Conservation (phyloP, 2,888 invertebrate genomes). For the Macrophya alboannulata region DNA sequence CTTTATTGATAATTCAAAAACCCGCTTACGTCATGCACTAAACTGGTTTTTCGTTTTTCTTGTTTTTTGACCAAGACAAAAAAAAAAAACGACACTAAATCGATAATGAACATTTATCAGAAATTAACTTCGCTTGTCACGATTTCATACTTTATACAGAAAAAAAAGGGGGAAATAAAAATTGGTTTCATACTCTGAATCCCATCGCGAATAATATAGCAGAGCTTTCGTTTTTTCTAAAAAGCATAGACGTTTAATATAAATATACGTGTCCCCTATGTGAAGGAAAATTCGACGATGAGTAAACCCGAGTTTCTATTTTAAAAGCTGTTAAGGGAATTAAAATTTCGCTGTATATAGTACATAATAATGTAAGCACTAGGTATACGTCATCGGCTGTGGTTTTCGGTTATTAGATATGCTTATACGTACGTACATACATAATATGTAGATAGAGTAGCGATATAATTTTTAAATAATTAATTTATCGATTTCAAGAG, state of each 20-base stretch:
- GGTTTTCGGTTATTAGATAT: not conserved
- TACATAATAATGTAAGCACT: not conserved
- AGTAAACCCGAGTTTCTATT: conserved; percentile 1
- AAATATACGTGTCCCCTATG: not conserved
- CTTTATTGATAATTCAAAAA: not conserved
- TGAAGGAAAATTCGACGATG: conserved; percentile 21
- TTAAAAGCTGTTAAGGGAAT: conserved; percentile 39
- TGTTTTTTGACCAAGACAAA: not conserved
- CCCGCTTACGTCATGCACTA: not conserved
- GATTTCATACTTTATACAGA: no score
- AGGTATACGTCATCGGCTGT: not conserved
- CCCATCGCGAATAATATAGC: not conserved
- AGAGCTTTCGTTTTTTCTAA: not conserved
- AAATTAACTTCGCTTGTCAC: not conserved
- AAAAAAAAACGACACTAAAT: not conserved
- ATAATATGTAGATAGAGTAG: no score
- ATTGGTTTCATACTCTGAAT: not conserved
- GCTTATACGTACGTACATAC: not conserved
- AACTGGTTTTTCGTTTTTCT: no score
- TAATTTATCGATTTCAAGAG: conserved; percentile 11
- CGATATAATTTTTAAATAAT: not conserved
- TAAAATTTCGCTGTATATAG: not conserved
- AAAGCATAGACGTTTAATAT: not conserved
- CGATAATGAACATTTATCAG: not conserved
- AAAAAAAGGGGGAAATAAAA: not conserved